Evolutionary conservation across 2,888 invertebrate species (phyloP).

Genomic region (Drosophila silvestris): DNA sequence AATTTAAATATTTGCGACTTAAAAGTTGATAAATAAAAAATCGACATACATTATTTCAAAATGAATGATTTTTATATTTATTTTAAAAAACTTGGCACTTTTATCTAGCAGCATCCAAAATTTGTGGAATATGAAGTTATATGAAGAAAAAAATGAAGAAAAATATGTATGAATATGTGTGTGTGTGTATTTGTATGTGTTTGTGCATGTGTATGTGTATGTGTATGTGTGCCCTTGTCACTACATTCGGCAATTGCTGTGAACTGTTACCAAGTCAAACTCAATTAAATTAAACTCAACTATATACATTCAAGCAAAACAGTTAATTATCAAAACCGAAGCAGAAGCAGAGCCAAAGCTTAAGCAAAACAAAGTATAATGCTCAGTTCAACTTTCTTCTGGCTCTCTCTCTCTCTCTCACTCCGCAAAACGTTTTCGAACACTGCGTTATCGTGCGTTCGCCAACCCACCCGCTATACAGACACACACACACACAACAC

Average conservation of each 20-base stretch:
- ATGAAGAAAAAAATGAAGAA: no score
- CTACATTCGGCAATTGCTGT: slow-evolving; percentile 65
- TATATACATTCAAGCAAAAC: neutral
- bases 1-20: neutral
- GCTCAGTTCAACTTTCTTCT: slow-evolving; percentile 24
- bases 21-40: neutral
- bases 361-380: slow-evolving; percentile 34
- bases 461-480: slow-evolving; percentile 68
- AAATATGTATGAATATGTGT: no score
- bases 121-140: no score
- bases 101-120: no score
- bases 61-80: no score
- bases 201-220: neutral
- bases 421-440: slow-evolving; percentile 24
- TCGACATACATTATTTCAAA: no score
- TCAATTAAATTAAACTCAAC: slow-evolving; percentile 32
- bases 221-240: slow-evolving; percentile 66
- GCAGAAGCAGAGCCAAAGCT: slow-evolving; percentile 22
- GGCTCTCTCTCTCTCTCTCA: slow-evolving; percentile 4
- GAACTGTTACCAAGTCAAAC: slow-evolving; percentile 40
- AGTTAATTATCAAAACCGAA: slow-evolving; percentile 12
- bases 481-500: slow-evolving; percentile 11
- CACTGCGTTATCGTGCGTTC: slow-evolving; percentile 60
- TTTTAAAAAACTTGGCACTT: no score
- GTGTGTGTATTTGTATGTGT: no score